Evolutionary conservation across 1,140 invertebrate species (phyloP), one percentile per base, ranked within the genome.

Genomic region (Physella acuta): DNA sequence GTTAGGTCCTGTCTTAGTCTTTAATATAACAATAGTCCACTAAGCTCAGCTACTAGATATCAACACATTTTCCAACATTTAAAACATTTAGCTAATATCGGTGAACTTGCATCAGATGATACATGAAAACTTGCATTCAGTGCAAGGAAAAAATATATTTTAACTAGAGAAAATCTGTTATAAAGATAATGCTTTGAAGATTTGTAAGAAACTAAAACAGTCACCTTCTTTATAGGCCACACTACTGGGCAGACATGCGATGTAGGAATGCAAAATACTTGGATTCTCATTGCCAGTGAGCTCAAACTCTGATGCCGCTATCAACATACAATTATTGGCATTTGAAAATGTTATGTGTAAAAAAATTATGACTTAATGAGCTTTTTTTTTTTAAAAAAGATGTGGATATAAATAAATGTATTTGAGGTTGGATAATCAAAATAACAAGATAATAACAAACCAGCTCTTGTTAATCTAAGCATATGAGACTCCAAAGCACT

Each of bases 221-320:
- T 68, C 72, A 84, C 82, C 81, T 74, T 85, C 81, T 70, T 78
- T 81, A 63, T 77, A 82, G 14, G 82, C 82, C 51, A 81, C 68
- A 44, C 73, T 76, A 70, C 81, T 82, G 34, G 83, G 83, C 17
- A 84, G 72, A 64, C 78, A 83, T n/a, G 81, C 76, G 37, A 84
- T 85, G 76, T 84, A 84, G 24, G 82, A 81, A 75, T 83, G 80
- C 0, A 85, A 74, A n/a, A 85, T 79, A 58, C 71, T 79, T 1
- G 81, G 81, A 61, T 85, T 82, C 72, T 84, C 83, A 77, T 76
- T 83, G 17, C 83, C 83, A 30, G 74, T 77, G 59, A 84, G 71
- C 55, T 84, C 82, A 76, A 81, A 78, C 33, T 84, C 82, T 68
- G 74, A 75, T 30, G 79, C 75, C 37, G 79, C 83, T 84, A 74